A percentile compares a stretch with the other conserved stretches of the same genome.
Conservation (phyloP, 2,113 vertebrate genomes). For the Apodemus sylvaticus region DNA sequence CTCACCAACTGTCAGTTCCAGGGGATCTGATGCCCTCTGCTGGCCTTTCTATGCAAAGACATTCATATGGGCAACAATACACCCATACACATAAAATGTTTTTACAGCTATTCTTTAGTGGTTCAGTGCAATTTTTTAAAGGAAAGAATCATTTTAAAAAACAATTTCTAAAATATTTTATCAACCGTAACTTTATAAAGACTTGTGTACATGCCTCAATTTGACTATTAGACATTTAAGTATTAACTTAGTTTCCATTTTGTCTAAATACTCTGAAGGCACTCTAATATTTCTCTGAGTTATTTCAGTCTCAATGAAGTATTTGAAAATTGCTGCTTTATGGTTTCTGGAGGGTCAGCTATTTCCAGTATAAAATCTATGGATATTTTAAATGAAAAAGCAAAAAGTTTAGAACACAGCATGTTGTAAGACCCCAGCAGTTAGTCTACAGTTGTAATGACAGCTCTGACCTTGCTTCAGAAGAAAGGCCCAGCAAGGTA, state of each 20-base stretch:
- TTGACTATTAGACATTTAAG: slow-evolving; percentile 25
- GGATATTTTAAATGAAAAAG: slow-evolving; percentile 12
- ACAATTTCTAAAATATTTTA: slow-evolving; percentile 29
- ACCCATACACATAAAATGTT: not conserved
- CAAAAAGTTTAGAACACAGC: not conserved
- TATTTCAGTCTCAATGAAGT: not conserved
- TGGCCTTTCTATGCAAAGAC: not conserved
- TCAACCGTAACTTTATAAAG: not conserved
- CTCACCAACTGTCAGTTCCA: not conserved
- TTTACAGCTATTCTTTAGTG: not conserved
- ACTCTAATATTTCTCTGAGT: not conserved
- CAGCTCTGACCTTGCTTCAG: not conserved
- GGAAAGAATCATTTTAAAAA: not conserved
- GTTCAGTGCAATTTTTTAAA: not conserved
- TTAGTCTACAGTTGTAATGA: not conserved
- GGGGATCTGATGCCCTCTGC: not conserved
- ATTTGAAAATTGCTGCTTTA: slow-evolving; percentile 22
- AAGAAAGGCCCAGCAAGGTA: not conserved
- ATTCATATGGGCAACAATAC: not conserved
- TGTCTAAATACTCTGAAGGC: not conserved
- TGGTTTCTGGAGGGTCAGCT: not conserved
- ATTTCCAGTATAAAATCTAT: slow-evolving; percentile 11
- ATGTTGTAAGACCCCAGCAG: not conserved
- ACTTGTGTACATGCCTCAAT: not conserved
- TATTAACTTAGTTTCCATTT: slow-evolving; percentile 26